Evolutionary conservation across 2,797 vertebrate genomes (phyloP).

Genomic region (Anguilla obscura): DNA sequence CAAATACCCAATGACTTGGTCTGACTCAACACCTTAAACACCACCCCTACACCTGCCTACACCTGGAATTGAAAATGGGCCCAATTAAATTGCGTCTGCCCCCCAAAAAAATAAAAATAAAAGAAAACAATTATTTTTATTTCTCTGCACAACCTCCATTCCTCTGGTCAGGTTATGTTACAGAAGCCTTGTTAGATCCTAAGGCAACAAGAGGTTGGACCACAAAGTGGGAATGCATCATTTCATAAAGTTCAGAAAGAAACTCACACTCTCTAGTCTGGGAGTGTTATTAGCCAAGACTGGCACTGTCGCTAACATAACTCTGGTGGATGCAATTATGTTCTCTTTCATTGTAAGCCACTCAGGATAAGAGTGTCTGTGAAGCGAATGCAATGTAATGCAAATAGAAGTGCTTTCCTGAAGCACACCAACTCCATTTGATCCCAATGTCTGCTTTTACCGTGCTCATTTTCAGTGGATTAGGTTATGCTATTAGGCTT

Average conservation of each 20-base stretch:
- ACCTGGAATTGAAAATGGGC: neutral
- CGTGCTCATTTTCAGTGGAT: too few species aligned
- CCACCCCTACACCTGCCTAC: neutral
- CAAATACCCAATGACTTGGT: neutral
- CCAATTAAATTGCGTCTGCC: neutral
- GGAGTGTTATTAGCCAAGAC: neutral
- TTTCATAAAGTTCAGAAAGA: too few species aligned
- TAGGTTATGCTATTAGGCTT: too few species aligned
- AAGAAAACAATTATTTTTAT: too few species aligned
- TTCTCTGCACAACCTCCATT: neutral
- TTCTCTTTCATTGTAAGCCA: neutral
- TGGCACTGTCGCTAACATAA: too few species aligned
- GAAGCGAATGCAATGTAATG: neutral
- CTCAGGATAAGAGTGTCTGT: neutral
- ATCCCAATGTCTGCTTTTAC: neutral
- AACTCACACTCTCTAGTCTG: neutral
- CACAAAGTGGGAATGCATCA: too few species aligned
- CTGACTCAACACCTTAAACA: neutral
- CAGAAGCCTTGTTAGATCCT: neutral
- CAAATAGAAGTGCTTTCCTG: neutral
- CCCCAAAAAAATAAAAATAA: neutral
- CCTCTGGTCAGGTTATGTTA: neutral
- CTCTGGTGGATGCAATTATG: neutral
- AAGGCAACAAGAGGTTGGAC: neutral
- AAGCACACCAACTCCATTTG: neutral